Conservation (phyloP, 2,797 vertebrate species). For the Cuniculus paca region DNA sequence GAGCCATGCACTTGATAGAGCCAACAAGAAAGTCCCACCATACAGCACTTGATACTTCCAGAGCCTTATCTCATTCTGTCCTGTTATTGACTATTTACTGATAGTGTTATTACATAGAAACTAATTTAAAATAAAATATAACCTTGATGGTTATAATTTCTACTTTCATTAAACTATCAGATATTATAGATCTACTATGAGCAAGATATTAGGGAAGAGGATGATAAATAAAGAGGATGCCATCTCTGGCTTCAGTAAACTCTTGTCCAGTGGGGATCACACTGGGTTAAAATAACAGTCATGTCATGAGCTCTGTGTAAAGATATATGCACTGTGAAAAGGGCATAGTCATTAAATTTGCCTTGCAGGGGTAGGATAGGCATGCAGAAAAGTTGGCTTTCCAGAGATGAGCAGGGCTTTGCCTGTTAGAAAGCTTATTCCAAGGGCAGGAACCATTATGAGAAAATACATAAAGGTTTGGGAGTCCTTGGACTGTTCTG, state of each 20-base stretch:
- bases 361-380: not conserved
- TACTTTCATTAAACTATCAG: slow-evolving; percentile 40
- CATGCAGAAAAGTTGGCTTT: not conserved
- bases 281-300: slow-evolving; percentile 23
- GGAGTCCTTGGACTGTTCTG: not conserved
- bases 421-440: not conserved
- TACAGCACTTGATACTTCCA: not conserved
- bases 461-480: not conserved
- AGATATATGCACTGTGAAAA: not conserved
- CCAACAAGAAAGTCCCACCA: not conserved
- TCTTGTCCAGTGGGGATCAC: not conserved
- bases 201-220: not conserved
- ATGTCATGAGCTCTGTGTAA: not conserved
- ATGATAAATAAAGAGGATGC: not conserved
- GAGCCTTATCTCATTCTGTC: not conserved
- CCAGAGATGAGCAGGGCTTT: not conserved
- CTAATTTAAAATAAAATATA: slow-evolving; percentile 54
- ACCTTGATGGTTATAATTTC: slow-evolving; percentile 35
- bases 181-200: slow-evolving; percentile 9
- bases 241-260: not conserved
- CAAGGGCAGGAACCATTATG: not conserved
- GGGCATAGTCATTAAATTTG: not conserved
- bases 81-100: not conserved
- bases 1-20: not conserved
- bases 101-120: not conserved